A percentile compares a stretch with the other conserved stretches of the same genome.
Evolutionary conservation across 2,888 invertebrate genomes (phyloP).

Genomic region (Idaea straminata): DNA sequence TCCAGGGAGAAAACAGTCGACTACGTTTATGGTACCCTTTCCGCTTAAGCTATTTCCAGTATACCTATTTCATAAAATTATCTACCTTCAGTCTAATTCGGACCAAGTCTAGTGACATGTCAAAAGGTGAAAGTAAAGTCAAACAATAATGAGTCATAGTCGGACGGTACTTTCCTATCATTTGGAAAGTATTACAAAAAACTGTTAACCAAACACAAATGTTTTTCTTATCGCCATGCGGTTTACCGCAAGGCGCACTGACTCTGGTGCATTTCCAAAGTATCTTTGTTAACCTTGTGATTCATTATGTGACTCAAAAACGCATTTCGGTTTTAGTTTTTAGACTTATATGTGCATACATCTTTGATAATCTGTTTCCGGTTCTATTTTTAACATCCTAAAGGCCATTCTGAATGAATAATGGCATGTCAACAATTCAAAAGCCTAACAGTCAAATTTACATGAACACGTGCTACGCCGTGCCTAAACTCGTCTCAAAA

Average conservation of each 20-base stretch:
- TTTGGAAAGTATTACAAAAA: conserved; percentile 48
- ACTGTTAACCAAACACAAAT: conserved; percentile 47
- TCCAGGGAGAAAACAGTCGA: too few species aligned
- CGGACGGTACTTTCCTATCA: conserved; percentile 42
- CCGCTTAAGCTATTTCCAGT: too few species aligned
- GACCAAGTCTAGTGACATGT: conserved; percentile 38
- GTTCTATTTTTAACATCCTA: not conserved
- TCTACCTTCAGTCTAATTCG: conserved; percentile 28
- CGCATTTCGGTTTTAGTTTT: not conserved
- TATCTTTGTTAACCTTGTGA: not conserved
- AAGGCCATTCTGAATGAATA: not conserved
- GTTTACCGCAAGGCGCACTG: conserved; percentile 30
- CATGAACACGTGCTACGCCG: too few species aligned
- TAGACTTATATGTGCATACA: not conserved
- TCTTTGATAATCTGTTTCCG: not conserved
- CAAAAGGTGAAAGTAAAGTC: conserved; percentile 49
- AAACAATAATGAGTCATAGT: conserved; percentile 38
- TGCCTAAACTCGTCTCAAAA: not conserved
- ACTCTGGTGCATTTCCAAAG: not conserved
- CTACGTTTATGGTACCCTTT: too few species aligned
- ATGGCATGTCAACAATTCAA: too few species aligned
- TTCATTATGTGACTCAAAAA: not conserved
- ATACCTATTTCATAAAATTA: not conserved
- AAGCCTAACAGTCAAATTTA: too few species aligned
- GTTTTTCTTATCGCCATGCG: conserved; percentile 38